Evolutionary conservation across 92 coral and sea anemone genomes (phyloP).

Genomic region (Metridium senile): DNA sequence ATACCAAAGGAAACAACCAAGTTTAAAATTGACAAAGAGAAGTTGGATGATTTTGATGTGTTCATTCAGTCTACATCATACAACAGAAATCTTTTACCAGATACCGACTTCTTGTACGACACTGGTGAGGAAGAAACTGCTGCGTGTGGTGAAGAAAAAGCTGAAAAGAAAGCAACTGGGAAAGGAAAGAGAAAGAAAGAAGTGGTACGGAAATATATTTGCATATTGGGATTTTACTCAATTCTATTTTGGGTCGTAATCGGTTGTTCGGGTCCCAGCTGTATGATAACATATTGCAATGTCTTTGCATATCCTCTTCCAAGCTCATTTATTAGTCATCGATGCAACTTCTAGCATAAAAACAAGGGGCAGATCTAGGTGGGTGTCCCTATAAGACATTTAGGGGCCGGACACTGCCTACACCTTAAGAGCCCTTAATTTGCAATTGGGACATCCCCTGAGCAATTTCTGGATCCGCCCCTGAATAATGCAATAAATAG

Average conservation of each 20-base stretch:
- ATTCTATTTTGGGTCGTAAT: no score
- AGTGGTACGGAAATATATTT: not conserved
- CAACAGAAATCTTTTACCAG: constrained; percentile 79
- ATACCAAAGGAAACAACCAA: constrained; percentile 82
- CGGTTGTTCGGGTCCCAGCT: no score
- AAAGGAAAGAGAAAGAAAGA: constrained; percentile 45
- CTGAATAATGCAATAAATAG: not conserved
- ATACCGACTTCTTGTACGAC: constrained; percentile 92
- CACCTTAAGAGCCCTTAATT: no score
- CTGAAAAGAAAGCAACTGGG: constrained; percentile 26
- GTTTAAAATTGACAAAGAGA: constrained; percentile 76
- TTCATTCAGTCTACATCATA: constrained; percentile 96
- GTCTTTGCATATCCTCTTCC: no score
- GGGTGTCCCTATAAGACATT: no score
- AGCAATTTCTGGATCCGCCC: no score
- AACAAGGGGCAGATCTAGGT: no score
- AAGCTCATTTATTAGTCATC: no score
- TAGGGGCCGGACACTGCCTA: no score
- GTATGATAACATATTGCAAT: no score
- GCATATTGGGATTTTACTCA: not conserved
- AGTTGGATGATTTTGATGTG: constrained; percentile 92
- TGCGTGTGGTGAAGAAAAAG: not conserved
- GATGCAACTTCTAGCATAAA: no score
- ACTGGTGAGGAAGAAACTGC: constrained; percentile 49
- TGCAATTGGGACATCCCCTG: no score